A percentile compares a stretch with the other conserved stretches of the same genome.
These are phyloP conservation scores for Lynx canadensis DNA, from an alignment of 2,113 vertebrate species.

Conservation along the genomic window DNA sequence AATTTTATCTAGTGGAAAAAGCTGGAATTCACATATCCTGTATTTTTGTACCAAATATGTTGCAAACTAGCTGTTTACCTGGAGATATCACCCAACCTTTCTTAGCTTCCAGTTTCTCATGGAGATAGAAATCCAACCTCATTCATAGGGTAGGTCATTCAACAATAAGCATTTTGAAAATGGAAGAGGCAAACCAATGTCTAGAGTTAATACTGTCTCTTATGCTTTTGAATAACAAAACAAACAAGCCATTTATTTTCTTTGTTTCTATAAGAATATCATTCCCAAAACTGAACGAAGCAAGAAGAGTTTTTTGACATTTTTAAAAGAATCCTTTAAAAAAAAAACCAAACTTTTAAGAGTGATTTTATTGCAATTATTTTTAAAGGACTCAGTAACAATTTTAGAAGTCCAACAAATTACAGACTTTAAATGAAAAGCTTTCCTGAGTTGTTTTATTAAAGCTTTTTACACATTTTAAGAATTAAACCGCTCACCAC, in stretches of 20 bases:
- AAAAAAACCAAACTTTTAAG: neutral
- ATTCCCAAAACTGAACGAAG: conserved; percentile 1
- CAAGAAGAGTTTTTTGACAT: neutral
- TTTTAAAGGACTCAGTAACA: neutral
- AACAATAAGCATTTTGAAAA: neutral
- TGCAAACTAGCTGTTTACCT: neutral
- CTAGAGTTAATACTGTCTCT: neutral
- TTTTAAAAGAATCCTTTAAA: neutral
- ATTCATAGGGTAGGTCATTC: neutral
- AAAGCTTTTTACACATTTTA: neutral
- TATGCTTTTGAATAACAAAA: neutral
- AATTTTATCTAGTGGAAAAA: neutral
- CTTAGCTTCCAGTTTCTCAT: neutral
- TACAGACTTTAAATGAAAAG: neutral
- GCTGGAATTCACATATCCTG: neutral
- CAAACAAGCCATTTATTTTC: neutral
- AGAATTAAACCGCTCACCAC: neutral
- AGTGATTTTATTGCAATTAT: neutral
- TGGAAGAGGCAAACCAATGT: neutral
- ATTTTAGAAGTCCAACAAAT: neutral
- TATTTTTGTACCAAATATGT: neutral
- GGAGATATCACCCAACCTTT: neutral
- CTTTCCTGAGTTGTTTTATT: neutral
- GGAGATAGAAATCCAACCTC: neutral
- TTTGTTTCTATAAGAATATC: neutral